These are phyloP conservation scores for Lanistes nyassanus DNA, from an alignment of 1,140 invertebrate species.

Conservation along the genomic window DNA sequence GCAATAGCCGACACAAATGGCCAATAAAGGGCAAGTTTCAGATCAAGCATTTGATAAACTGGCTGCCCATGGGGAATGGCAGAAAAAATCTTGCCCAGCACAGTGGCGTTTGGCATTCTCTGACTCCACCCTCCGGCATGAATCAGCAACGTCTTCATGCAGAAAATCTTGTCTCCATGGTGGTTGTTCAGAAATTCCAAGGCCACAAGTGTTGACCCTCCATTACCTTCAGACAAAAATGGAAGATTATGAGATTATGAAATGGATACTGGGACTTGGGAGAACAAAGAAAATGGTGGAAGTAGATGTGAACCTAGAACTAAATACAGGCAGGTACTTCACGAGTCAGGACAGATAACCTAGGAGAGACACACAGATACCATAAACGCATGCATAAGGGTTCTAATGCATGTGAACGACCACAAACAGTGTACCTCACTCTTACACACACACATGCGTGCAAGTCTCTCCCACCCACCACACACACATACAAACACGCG, in stretches of 20 bases:
- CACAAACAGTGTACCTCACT: too few relatives aligned
- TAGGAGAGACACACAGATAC: too few relatives aligned
- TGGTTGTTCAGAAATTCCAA: conserved; percentile 53
- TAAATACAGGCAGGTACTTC: too few relatives aligned
- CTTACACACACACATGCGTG: too few relatives aligned
- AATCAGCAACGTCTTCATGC: conserved; percentile 64
- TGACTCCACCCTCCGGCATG: conserved; percentile 70
- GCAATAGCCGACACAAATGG: conserved; percentile 66
- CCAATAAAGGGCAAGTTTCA: conserved; percentile 67
- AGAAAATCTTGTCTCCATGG: conserved; percentile 55
- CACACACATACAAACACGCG: too few relatives aligned
- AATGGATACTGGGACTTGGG: too few relatives aligned
- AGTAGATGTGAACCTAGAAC: too few relatives aligned
- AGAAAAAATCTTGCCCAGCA: conserved; percentile 68
- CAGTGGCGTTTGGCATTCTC: conserved; percentile 66
- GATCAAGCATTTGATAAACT: conserved; percentile 66
- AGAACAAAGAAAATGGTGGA: too few relatives aligned
- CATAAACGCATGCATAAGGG: too few relatives aligned
- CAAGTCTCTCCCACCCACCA: too few relatives aligned
- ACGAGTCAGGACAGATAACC: too few relatives aligned
- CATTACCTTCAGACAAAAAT: conserved; percentile 62
- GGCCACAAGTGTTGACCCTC: conserved; percentile 66
- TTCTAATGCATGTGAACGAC: too few relatives aligned
- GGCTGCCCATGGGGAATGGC: conserved; percentile 61
- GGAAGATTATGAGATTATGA: conserved; percentile 1